Percentiles rank a stretch among this genome's conserved stretches.
Evolutionary conservation across 2,888 invertebrate species (phyloP).

Genomic region (Congeria kusceri): DNA sequence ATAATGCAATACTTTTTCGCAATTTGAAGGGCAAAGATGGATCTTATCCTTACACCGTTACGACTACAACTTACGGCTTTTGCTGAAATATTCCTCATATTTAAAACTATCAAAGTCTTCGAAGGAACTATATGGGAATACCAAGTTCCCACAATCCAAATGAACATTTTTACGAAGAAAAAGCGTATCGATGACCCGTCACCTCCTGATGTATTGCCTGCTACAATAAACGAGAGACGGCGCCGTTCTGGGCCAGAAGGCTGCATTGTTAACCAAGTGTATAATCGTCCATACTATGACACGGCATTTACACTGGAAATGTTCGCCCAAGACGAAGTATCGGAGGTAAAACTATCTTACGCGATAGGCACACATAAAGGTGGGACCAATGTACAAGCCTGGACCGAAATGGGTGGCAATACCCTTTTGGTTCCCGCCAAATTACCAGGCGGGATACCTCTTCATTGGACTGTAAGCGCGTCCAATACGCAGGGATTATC

Average conservation of each 20-base stretch:
- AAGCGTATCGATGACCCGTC: conserved; percentile 58
- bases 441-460: conserved; percentile 68
- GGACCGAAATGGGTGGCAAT: conserved; percentile 69
- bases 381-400: conserved; percentile 64
- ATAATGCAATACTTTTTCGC: too few species aligned
- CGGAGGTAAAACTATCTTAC: conserved; percentile 67
- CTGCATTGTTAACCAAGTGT: conserved; percentile 67
- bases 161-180: conserved; percentile 61
- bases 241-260: conserved; percentile 46
- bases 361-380: conserved; percentile 68
- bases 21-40: conserved; percentile 60
- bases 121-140: conserved; percentile 67
- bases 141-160: conserved; percentile 41
- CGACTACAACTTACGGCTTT: conserved; percentile 56
- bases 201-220: conserved; percentile 53
- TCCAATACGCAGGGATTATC: conserved; percentile 72
- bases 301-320: conserved; percentile 68
- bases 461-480: conserved; percentile 75
- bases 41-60: conserved; percentile 64
- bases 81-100: conserved; percentile 52
- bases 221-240: conserved; percentile 34
- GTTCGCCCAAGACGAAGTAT: conserved; percentile 64
- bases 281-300: conserved; percentile 58
- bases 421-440: conserved; percentile 58
- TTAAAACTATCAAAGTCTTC: conserved; percentile 55